These are phyloP conservation scores for Spicauda simplicius DNA, from an alignment of 2,888 invertebrate genomes.

Conservation along the genomic window DNA sequence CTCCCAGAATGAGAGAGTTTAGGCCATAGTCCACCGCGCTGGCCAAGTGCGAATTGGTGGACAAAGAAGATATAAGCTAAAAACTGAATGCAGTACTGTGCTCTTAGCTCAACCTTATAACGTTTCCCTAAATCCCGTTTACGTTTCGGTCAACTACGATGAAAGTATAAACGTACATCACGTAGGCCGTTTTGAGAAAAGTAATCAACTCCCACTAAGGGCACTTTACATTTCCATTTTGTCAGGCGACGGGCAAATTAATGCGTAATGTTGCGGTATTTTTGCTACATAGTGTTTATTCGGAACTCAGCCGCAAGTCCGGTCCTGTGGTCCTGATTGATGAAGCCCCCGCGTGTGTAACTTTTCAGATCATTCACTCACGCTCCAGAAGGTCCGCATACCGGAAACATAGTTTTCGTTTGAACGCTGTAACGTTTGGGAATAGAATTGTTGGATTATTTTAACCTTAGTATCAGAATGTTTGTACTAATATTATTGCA, in stretches of 20 bases:
- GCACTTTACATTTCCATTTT: not conserved
- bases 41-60: too few species aligned
- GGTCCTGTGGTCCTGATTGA: constrained; percentile 45
- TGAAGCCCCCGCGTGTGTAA: constrained; percentile 69
- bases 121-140: too few species aligned
- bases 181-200: too few species aligned
- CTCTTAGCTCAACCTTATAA: too few species aligned
- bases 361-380: constrained; percentile 81
- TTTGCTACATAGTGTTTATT: constrained; percentile 10
- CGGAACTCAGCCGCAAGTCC: constrained; percentile 15
- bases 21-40: too few species aligned
- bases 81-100: too few species aligned
- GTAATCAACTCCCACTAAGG: too few species aligned
- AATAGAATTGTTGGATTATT: not conserved
- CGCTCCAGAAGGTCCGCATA: constrained; percentile 59
- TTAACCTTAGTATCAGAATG: not conserved
- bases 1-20: too few species aligned
- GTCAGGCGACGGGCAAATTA: not conserved
- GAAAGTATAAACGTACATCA: too few species aligned
- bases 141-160: too few species aligned
- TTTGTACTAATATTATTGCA: too few species aligned
- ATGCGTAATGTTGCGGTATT: constrained; percentile 48
- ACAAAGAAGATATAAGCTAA: too few species aligned
- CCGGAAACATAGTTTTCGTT: constrained; percentile 7
- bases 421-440: not conserved